phyloP scores from a whole-genome alignment of 1,140 invertebrate species.

The Coptotermes formosanus region DNA sequence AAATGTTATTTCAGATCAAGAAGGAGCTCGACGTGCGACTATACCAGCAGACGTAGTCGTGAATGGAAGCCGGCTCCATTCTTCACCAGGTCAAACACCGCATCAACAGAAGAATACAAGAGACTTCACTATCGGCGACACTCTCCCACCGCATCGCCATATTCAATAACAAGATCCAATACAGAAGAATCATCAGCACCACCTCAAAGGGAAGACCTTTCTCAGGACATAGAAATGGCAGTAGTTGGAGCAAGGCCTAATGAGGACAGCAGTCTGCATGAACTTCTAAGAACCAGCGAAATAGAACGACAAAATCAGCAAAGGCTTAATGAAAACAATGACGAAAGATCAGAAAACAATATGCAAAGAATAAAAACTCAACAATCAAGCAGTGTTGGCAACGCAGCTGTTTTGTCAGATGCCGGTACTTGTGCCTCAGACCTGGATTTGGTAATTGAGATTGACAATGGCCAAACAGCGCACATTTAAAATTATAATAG shows the following conservation, averaged over 20 bases:
- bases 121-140: background rate
- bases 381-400: background rate
- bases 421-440: background rate
- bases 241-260: background rate
- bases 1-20: background rate
- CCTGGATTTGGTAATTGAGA: background rate
- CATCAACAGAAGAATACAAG: background rate
- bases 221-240: background rate
- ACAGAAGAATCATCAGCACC: background rate
- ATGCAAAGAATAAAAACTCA: background rate
- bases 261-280: background rate
- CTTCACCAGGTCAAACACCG: background rate
- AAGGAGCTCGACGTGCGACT: background rate
- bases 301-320: background rate
- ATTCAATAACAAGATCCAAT: slow-evolving; percentile 6
- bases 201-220: background rate
- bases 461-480: background rate
- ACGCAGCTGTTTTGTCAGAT: background rate
- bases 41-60: background rate
- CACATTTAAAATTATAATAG: background rate
- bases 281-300: background rate
- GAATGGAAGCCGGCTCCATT: background rate
- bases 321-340: background rate
- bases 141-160: background rate
- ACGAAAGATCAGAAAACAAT: background rate